Evolutionary conservation across 2,113 vertebrate species (phyloP).

Genomic region (Maccullochella peelii): DNA sequence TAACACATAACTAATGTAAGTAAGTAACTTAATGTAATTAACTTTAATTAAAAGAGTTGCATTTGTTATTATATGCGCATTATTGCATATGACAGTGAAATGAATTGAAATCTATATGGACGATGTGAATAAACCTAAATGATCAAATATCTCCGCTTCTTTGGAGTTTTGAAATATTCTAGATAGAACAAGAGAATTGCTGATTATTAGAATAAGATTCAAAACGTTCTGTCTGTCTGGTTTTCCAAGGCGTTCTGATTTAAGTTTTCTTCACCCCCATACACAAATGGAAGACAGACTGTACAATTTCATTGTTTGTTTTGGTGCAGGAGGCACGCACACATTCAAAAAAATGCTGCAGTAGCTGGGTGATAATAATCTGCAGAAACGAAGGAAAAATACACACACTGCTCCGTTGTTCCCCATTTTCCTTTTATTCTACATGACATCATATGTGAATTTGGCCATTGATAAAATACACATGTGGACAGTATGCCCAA

Average conservation of each 20-base stretch:
- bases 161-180: constrained; percentile 32
- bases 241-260: neutral
- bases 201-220: constrained; percentile 32
- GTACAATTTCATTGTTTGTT: neutral
- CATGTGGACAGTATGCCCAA: neutral
- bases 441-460: neutral
- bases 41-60: neutral
- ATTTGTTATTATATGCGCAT: neutral
- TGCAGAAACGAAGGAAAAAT: neutral
- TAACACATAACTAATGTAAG: neutral
- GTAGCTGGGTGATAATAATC: neutral
- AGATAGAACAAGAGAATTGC: constrained; percentile 13
- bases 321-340: neutral
- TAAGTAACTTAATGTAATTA: too few relatives aligned
- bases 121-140: constrained; percentile 29
- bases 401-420: neutral
- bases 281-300: neutral
- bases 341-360: neutral
- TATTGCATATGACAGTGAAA: neutral
- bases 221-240: neutral
- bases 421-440: neutral
- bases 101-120: constrained; percentile 11
- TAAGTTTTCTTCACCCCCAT: neutral
- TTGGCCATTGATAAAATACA: neutral
- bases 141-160: constrained; percentile 1